phyloP scores from a whole-genome alignment of 2,888 invertebrate species.

The Lochmaea capreae region DNA sequence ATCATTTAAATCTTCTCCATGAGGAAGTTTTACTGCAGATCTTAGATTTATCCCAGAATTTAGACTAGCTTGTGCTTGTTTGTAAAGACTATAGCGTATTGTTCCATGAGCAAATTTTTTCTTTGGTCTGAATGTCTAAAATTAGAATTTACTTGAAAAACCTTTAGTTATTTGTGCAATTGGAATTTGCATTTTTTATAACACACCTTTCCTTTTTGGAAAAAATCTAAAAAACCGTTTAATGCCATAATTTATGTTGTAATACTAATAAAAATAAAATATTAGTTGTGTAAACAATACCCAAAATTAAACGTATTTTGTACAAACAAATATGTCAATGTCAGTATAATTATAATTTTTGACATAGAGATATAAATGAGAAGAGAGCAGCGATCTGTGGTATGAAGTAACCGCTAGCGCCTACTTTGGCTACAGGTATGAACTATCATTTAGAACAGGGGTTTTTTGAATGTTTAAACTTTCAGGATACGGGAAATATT shows the following conservation, averaged over 20 bases:
- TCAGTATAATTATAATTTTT: not conserved
- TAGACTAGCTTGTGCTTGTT: slow-evolving; percentile 90
- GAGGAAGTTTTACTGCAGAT: slow-evolving; percentile 83
- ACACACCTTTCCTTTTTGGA: slow-evolving; percentile 80
- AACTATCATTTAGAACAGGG: no score
- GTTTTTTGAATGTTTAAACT: no score
- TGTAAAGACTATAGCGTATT: slow-evolving; percentile 86
- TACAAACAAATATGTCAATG: slow-evolving; percentile 5
- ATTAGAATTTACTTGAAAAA: slow-evolving; percentile 45
- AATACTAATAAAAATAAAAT: slow-evolving; percentile 26
- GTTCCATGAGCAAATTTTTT: slow-evolving; percentile 90
- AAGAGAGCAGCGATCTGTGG: no score
- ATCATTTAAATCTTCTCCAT: slow-evolving; percentile 87
- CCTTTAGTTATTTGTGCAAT: slow-evolving; percentile 14
- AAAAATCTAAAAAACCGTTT: slow-evolving; percentile 80
- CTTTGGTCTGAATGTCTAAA: slow-evolving; percentile 89
- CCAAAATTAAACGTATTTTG: not conserved
- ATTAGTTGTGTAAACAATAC: slow-evolving; percentile 39
- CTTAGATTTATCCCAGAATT: slow-evolving; percentile 90
- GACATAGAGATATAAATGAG: no score
- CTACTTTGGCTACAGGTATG: no score
- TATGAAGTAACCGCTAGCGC: no score
- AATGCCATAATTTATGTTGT: slow-evolving; percentile 69
- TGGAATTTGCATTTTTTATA: slow-evolving; percentile 20
- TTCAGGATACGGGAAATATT: no score